Evolutionary conservation across 2,797 vertebrate genomes (phyloP).

Genomic region (Leptatherina wallacei): DNA sequence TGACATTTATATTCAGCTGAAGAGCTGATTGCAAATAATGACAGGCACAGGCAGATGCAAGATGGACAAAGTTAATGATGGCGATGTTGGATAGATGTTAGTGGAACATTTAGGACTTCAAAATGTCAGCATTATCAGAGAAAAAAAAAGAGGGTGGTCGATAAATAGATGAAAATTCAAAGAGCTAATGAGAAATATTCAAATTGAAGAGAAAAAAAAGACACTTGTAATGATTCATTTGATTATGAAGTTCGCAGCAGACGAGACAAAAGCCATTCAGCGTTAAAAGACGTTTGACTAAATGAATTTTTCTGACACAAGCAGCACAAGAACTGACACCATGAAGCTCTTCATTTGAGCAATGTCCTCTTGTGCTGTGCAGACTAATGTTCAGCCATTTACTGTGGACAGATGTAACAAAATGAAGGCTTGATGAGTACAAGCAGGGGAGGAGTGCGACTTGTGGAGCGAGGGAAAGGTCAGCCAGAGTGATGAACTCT

Average conservation of each 20-base stretch:
- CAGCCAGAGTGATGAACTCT: conserved; percentile 76
- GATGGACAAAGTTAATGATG: conserved; percentile 53
- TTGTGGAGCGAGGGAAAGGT: conserved; percentile 61
- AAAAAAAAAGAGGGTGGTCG: conserved; percentile 24
- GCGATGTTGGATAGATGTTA: conserved; percentile 12
- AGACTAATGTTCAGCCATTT: conserved; percentile 32
- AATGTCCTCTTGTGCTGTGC: not conserved
- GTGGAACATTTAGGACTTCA: conserved; percentile 17
- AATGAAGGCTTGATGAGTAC: conserved; percentile 55
- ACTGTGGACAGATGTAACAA: conserved; percentile 36
- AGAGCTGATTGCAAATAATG: conserved; percentile 63
- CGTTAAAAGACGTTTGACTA: conserved; percentile 34
- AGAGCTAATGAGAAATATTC: conserved; percentile 56
- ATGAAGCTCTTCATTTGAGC: conserved; percentile 11
- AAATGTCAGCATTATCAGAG: conserved; percentile 52
- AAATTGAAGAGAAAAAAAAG: conserved; percentile 32
- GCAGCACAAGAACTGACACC: not conserved
- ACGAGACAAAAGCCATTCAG: conserved; percentile 31
- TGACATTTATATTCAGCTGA: conserved; percentile 66
- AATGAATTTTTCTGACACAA: conserved; percentile 25
- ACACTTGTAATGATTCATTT: conserved; percentile 38
- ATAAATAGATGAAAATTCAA: conserved; percentile 46
- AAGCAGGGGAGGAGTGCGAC: conserved; percentile 44
- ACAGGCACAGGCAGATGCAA: conserved; percentile 36
- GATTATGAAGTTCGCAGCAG: conserved; percentile 28